These are phyloP conservation scores for Ips typographus DNA, from an alignment of 1,140 invertebrate genomes.

Conservation along the genomic window DNA sequence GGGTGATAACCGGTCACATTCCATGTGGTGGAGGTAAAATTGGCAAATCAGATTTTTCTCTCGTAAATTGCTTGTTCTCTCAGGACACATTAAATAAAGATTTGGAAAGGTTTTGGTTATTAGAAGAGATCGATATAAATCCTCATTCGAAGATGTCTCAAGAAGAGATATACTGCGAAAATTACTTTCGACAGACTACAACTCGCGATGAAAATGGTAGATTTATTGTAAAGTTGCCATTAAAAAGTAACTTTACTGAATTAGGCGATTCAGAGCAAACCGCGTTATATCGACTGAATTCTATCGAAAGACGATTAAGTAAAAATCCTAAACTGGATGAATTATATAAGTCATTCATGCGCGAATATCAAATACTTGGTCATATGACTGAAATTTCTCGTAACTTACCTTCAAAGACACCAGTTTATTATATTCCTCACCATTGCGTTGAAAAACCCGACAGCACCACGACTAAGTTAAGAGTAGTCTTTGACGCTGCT, in stretches of 20 bases:
- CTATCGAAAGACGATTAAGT: slow-evolving; percentile 30
- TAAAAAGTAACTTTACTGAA: slow-evolving; percentile 18
- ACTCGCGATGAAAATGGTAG: slow-evolving; percentile 17
- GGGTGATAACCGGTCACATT: slow-evolving; percentile 32
- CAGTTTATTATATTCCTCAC: slow-evolving; percentile 26
- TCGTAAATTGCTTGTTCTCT: slow-evolving; percentile 9
- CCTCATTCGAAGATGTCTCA: slow-evolving; percentile 6
- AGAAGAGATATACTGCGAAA: slow-evolving; percentile 35
- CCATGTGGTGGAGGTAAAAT: not conserved
- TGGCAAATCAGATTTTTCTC: not conserved
- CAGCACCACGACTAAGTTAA: no score
- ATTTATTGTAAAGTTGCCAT: slow-evolving; percentile 33
- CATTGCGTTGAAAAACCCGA: no score
- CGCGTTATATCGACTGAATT: slow-evolving; percentile 36
- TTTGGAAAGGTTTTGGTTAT: slow-evolving; percentile 26
- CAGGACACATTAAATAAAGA: slow-evolving; percentile 6
- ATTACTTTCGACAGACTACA: slow-evolving; percentile 25
- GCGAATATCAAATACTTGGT: slow-evolving; percentile 48
- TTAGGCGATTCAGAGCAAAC: slow-evolving; percentile 38
- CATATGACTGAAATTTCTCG: slow-evolving; percentile 44
- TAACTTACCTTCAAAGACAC: slow-evolving; percentile 12
- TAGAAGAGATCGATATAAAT: slow-evolving; percentile 6
- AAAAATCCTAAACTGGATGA: slow-evolving; percentile 38
- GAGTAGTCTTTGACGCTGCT: no score
- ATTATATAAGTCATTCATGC: slow-evolving; percentile 47